Base-by-base conservation (phyloP, 2,797 vertebrate genomes). In the Chanos chanos region DNA sequence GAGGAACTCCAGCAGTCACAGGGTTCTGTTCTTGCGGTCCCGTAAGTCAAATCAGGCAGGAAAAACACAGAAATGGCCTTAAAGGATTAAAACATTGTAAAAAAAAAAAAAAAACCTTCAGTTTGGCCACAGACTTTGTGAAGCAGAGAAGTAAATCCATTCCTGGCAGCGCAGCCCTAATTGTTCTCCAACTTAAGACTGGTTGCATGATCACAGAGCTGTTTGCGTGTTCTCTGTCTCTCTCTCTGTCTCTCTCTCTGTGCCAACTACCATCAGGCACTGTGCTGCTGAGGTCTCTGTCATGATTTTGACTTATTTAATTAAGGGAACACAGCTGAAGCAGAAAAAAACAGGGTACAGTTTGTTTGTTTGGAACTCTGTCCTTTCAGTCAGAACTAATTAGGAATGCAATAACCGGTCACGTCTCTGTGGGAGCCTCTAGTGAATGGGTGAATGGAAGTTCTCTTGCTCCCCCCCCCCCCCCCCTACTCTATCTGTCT, bases 401-500 rank as follows among this genome's bases (percentile, higher is more conserved):
- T 51, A 34, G 28, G 44, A 34, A 10, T 33, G 30, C 27, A 7
- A 63, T n/a, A 21, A 25, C 24, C n/a, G 25, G 10, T 13, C 19
- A 4, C 1, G 13, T 40, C 22, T 33, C 3, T 2, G 7, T 40
- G 49, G 24, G 24, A 7, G 2, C 2, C 8, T 40, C 30, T 7
- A 6, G 47, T 52, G 37, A 52, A 43, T 52, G 2, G 18, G n/a
- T n/a, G n/a, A n/a, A n/a, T n/a, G n/a, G n/a, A n/a, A n/a, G n/a
- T n/a, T 18, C 27, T 22, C 15, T 16, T 30, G 34, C 70, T 76
- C 66, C 80, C 68, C 80, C 85, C 76, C 77, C 67, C 51, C 79
- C 73, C 77, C 39, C 74, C 78, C 73, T 68, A 50, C 8, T 30
- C 1, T 55, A 21, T 70, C 0, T 62, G 33, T 28, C 22, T 61